Evolutionary conservation across 2,888 invertebrate species (phyloP).

Genomic region (Cephus sareptanus): DNA sequence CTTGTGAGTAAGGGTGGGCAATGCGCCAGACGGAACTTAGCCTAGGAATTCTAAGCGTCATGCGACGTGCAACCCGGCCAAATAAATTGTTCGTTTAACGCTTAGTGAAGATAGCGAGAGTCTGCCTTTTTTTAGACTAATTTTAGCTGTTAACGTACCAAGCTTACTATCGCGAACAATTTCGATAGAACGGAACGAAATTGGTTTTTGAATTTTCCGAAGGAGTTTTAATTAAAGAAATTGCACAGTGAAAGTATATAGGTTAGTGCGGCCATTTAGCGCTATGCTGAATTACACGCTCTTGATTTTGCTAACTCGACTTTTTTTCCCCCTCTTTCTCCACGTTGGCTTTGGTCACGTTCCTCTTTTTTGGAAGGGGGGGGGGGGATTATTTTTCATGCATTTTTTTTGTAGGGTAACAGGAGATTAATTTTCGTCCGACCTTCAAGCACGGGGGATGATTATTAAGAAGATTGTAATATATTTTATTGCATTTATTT

Average conservation of each 20-base stretch:
- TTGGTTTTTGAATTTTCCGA: not conserved
- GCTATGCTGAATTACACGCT: not conserved
- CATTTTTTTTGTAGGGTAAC: not conserved
- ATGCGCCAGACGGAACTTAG: constrained; percentile 21
- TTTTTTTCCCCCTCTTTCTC: not conserved
- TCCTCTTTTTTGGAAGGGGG: not conserved
- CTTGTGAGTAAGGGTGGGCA: constrained; percentile 21
- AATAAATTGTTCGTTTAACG: not conserved
- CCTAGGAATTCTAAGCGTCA: not conserved
- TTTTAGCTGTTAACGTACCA: not conserved
- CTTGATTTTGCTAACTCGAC: not conserved
- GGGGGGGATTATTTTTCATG: not conserved
- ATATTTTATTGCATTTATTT: not conserved
- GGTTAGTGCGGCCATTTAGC: not conserved
- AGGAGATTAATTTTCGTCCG: not conserved
- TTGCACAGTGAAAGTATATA: not conserved
- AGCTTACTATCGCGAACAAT: not conserved
- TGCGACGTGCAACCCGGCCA: not conserved
- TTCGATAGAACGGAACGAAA: not conserved
- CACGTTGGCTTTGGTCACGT: not conserved
- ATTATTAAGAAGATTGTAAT: not conserved
- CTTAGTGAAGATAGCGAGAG: not conserved
- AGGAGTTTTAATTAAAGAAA: not conserved
- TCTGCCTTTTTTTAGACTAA: not conserved
- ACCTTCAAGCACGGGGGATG: not conserved